Base-by-base conservation (phyloP, 2,797 vertebrate genomes). In the Sebastes vulpes region DNA sequence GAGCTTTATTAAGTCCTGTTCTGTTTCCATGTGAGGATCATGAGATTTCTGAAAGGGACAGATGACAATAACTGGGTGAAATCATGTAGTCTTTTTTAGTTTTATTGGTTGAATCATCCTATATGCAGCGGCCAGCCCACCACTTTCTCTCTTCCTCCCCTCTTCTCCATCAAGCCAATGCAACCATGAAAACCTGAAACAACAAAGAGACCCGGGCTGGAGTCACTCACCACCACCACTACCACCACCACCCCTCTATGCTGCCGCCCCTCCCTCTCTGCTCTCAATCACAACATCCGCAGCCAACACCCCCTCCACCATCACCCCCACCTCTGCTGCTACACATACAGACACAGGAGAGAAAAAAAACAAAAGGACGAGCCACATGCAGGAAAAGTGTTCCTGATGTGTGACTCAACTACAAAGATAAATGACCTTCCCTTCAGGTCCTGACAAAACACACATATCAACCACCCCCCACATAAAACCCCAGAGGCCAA, bases 271-370 rank as follows among this genome's bases (percentile, higher is more conserved):
- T 64, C 81, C 65, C 84, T 80, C 65, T 58, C 21, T 12, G 38
- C 16, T 65, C 66, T 83, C 82, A 81, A 84, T 82, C 81, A 86
- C 83, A 86, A 93, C 90, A 90, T 82, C 87, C 59, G 35, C 83
- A 65, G 64, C 73, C 48, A 57, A 65, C 1, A 63, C 50, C 65
- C 42, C 46, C 28, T 7, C 10, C 26, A 18, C n/a, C n/a, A 10
- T 38, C 66, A 1, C 57, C 8, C 23, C 6, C 23, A 57, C 65
- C 31, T 38, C 26, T n/a, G 21, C 20, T 20, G 23, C 76, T 53
- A 66, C 72, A 65, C 74, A 75, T 1, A 50, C 71, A 66, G 10
- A 35, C 20, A 65, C 46, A 63, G 1, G 12, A 53, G n/a, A 66
- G 42, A 26, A 1, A 65, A 65, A 38, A 72, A 54, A 50, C 3